phyloP scores from a whole-genome alignment of 2,888 invertebrate genomes.

The Hipparchia sbordonii region DNA sequence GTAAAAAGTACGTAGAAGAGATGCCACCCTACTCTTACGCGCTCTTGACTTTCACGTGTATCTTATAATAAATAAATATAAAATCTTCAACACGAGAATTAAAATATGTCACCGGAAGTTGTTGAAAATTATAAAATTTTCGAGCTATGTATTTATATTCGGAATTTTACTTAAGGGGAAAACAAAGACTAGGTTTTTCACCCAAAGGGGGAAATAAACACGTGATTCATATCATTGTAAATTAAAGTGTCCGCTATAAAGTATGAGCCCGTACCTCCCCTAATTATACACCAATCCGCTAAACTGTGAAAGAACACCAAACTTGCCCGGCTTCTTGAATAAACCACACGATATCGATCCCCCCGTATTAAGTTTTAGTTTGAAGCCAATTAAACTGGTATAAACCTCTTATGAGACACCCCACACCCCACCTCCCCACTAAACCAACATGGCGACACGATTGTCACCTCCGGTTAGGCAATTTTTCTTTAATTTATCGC shows the following conservation, averaged over 20 bases:
- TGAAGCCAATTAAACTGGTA: constrained; percentile 75
- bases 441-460: constrained; percentile 80
- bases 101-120: not conserved
- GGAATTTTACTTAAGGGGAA: not conserved
- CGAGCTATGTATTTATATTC: not conserved
- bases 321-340: constrained; percentile 57
- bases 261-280: constrained; percentile 26
- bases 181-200: not conserved
- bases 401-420: constrained; percentile 78
- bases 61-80: not conserved
- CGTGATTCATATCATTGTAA: constrained; percentile 11
- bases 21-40: not conserved
- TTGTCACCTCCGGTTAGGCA: constrained; percentile 74
- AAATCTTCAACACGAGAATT: not conserved
- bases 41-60: not conserved
- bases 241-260: constrained; percentile 15
- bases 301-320: constrained; percentile 44
- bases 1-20: not conserved
- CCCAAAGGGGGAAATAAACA: constrained; percentile 3
- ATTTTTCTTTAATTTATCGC: constrained; percentile 43
- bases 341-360: constrained; percentile 67
- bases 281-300: constrained; percentile 41
- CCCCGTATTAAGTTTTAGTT: constrained; percentile 63
- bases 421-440: constrained; percentile 65
- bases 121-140: not conserved